Evolutionary conservation across 2,113 vertebrate genomes (phyloP).

Genomic region (Hemicordylus capensis): DNA sequence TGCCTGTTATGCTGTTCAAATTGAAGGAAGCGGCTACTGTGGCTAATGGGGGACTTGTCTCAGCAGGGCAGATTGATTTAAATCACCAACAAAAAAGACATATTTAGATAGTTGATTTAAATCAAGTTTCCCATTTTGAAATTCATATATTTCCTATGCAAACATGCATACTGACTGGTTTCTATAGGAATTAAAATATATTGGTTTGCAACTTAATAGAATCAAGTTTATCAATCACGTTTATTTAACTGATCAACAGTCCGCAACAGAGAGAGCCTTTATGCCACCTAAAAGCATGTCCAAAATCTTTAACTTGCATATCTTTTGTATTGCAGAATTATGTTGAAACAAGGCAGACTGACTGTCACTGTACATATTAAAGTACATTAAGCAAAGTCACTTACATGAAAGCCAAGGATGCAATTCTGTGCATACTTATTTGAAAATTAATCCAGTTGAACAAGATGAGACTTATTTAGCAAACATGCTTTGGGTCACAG

Average conservation of each 20-base stretch:
- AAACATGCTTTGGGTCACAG: neutral
- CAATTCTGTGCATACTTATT: neutral
- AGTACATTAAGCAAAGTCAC: neutral
- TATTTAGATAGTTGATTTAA: neutral
- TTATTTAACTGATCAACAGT: too few species aligned
- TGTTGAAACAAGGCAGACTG: neutral
- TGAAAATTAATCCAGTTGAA: neutral
- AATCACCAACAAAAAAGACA: neutral
- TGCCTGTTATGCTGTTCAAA: neutral
- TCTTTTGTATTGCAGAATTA: neutral
- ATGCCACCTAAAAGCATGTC: neutral
- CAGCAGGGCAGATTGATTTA: neutral
- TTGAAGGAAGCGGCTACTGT: neutral
- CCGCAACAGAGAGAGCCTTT: neutral
- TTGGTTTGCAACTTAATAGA: neutral
- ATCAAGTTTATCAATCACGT: fast-evolving
- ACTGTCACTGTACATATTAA: neutral
- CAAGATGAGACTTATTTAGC: neutral
- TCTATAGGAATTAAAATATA: neutral
- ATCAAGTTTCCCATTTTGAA: neutral
- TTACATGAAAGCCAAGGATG: neutral
- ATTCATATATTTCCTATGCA: neutral
- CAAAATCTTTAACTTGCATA: neutral
- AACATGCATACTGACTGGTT: neutral
- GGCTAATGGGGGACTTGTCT: neutral